Conservation (phyloP, 2,113 vertebrate species). For the Polyodon spathula region DNA sequence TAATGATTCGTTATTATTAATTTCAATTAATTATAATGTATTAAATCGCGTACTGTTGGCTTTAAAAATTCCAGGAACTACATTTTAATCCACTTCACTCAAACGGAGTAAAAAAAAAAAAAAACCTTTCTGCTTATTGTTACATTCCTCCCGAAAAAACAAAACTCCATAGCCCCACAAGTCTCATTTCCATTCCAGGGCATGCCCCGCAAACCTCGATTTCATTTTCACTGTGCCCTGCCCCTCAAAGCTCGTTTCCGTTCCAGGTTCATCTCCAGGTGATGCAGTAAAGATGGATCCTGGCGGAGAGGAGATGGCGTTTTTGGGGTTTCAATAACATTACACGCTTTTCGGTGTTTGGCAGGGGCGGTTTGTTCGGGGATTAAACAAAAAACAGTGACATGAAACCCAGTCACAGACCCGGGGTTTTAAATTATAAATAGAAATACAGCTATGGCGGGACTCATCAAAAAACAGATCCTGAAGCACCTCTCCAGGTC, state of each 20-base stretch:
- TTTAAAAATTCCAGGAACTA: too few species aligned
- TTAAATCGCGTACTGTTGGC: too few species aligned
- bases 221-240: neutral
- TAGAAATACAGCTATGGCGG: constrained; percentile 67
- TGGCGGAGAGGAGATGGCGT: neutral
- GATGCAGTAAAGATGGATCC: constrained; percentile 49
- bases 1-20: too few species aligned
- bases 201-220: neutral
- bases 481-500: constrained; percentile 97
- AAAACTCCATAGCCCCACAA: too few species aligned
- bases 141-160: too few species aligned
- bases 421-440: constrained; percentile 11
- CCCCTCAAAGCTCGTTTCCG: constrained; percentile 5
- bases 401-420: constrained; percentile 12
- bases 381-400: too few species aligned
- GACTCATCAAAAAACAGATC: constrained; percentile 97
- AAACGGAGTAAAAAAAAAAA: too few species aligned
- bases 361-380: too few species aligned
- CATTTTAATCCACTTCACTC: too few species aligned
- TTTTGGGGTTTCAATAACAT: neutral
- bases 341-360: neutral
- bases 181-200: too few species aligned
- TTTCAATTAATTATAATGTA: too few species aligned
- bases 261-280: constrained; percentile 39
- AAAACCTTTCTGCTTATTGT: too few species aligned